phyloP scores from a whole-genome alignment of 2,888 invertebrate species.

The Sialis fuliginosa region DNA sequence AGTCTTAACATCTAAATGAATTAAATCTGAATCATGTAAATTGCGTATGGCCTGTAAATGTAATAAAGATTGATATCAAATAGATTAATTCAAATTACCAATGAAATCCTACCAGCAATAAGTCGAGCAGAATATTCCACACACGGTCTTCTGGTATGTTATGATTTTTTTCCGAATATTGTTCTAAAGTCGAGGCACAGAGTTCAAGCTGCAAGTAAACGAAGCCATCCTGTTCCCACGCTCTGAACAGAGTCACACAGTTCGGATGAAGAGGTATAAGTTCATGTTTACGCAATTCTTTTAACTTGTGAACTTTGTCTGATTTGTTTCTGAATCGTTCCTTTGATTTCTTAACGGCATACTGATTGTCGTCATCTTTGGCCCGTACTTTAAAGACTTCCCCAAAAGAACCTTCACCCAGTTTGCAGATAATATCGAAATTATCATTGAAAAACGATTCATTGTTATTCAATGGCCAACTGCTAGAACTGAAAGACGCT shows the following conservation, averaged over 20 bases:
- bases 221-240: conserved; percentile 55
- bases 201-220: conserved; percentile 56
- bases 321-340: conserved; percentile 37
- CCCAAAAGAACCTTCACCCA: conserved; percentile 62
- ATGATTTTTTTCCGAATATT: conserved; percentile 33
- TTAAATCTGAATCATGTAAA: conserved; percentile 44
- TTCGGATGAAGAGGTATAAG: conserved; percentile 46
- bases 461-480: too few relatives aligned
- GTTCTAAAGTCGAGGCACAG: conserved; percentile 41
- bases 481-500: too few relatives aligned
- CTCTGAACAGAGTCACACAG: conserved; percentile 43
- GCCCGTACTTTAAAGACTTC: conserved; percentile 50
- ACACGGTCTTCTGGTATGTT: conserved; percentile 39
- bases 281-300: conserved; percentile 51
- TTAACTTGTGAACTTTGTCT: conserved; percentile 36
- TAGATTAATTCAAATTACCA: neutral
- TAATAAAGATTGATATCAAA: neutral
- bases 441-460: too few relatives aligned
- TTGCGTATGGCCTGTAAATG: conserved; percentile 39
- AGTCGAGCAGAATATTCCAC: conserved; percentile 49
- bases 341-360: conserved; percentile 53
- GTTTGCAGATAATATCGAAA: conserved; percentile 37
- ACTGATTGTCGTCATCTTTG: conserved; percentile 42
- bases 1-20: conserved; percentile 63
- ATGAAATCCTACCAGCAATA: conserved; percentile 22